These are phyloP conservation scores for Chelon labrosus DNA, from an alignment of 2,797 vertebrate genomes.

Conservation along the genomic window DNA sequence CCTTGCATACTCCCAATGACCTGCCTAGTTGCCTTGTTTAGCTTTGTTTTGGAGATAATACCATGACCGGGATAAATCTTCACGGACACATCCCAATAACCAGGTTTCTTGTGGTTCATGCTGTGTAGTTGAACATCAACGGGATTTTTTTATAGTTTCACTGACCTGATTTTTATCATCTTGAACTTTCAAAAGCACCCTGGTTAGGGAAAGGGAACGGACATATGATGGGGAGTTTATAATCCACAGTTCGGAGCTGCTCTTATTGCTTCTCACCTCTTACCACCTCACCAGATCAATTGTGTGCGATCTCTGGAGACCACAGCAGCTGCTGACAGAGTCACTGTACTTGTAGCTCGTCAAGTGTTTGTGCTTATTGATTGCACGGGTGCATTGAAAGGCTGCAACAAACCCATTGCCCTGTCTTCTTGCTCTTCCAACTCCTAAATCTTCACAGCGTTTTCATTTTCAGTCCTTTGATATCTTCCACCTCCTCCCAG, in stretches of 20 bases:
- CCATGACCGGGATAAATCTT: too few relatives aligned
- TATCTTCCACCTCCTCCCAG: constrained; percentile 35
- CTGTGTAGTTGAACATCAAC: neutral
- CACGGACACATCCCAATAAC: too few relatives aligned
- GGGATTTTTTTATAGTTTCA: neutral
- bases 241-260: constrained; percentile 38
- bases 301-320: constrained; percentile 59
- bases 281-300: constrained; percentile 64
- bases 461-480: constrained; percentile 48
- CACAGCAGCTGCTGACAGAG: constrained; percentile 62
- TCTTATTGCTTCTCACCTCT: constrained; percentile 54
- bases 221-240: constrained; percentile 16
- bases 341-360: constrained; percentile 75
- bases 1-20: neutral
- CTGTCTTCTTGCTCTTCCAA: constrained; percentile 24
- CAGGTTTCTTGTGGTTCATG: too few relatives aligned
- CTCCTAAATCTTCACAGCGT: constrained; percentile 31
- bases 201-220: constrained; percentile 14
- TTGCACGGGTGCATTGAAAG: constrained; percentile 64
- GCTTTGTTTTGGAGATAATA: too few relatives aligned
- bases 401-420: constrained; percentile 58
- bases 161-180: neutral
- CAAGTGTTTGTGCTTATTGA: constrained; percentile 70
- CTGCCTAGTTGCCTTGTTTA: too few relatives aligned
- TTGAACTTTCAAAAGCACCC: constrained; percentile 1